phyloP scores from a whole-genome alignment of 2,888 invertebrate genomes.

The Dryococelus australis region DNA sequence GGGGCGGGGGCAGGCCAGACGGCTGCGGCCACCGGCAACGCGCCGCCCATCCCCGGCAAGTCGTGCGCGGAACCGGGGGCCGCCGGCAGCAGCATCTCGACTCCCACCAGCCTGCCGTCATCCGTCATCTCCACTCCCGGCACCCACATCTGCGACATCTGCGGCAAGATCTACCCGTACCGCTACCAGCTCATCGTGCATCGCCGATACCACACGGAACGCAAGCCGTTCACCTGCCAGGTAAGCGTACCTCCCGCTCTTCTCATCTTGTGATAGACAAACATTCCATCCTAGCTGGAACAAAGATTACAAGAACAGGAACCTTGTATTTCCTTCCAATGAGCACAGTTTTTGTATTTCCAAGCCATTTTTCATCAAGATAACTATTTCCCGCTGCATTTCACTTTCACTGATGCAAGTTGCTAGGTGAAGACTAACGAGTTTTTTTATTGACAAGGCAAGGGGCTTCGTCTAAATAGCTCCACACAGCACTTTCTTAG shows the following conservation, averaged over 20 bases:
- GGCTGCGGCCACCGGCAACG: constrained; percentile 57
- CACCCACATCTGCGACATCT: constrained; percentile 82
- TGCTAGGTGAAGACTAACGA: too few relatives aligned
- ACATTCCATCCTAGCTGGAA: too few relatives aligned
- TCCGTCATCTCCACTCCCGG: constrained; percentile 55
- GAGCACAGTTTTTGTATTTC: too few relatives aligned
- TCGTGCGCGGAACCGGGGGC: constrained; percentile 19
- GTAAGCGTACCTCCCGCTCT: constrained; percentile 47
- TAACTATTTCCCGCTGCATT: too few relatives aligned
- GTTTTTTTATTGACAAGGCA: too few relatives aligned
- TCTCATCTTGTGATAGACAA: too few relatives aligned
- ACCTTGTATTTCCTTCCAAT: too few relatives aligned
- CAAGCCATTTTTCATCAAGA: too few relatives aligned
- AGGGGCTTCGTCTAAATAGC: too few relatives aligned
- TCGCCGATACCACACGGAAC: constrained; percentile 83
- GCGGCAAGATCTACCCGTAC: constrained; percentile 87
- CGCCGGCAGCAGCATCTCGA: constrained; percentile 30
- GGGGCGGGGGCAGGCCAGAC: constrained; percentile 52
- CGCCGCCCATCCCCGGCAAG: not conserved
- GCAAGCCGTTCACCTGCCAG: constrained; percentile 80
- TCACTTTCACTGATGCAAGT: too few relatives aligned
- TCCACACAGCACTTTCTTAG: too few relatives aligned
- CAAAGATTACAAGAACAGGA: too few relatives aligned
- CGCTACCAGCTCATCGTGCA: constrained; percentile 88
- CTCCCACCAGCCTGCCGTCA: constrained; percentile 54